Percentiles rank a stretch among this genome's conserved stretches.
Evolutionary conservation across 2,113 vertebrate genomes (phyloP).

Genomic region (Sakesphorus luctuosus): DNA sequence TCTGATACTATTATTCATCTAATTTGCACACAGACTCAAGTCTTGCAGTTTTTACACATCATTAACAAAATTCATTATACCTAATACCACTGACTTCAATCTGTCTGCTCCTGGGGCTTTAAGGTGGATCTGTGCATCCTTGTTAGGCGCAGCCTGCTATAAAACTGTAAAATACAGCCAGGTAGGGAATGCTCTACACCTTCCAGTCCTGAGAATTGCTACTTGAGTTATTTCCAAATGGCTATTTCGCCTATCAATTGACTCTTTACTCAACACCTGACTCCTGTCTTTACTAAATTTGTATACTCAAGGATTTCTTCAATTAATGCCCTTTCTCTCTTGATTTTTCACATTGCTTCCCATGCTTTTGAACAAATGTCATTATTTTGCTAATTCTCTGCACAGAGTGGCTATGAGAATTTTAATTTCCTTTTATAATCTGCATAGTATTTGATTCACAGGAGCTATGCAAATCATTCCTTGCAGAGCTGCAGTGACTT

Average conservation of each 20-base stretch:
- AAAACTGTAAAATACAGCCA: neutral
- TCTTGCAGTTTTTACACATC: conserved; percentile 11
- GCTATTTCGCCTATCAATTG: neutral
- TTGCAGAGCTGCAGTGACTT: neutral
- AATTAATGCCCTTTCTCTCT: neutral
- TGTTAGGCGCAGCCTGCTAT: neutral
- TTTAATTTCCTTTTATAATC: conserved; percentile 30
- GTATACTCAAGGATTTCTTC: neutral
- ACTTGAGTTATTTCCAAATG: neutral
- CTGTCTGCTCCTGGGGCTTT: neutral
- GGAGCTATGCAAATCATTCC: conserved; percentile 23
- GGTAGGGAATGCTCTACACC: neutral
- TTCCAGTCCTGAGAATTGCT: neutral
- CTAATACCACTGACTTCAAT: neutral
- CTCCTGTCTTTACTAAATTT: neutral
- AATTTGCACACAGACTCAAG: neutral
- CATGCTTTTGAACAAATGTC: neutral
- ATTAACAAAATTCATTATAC: conserved; percentile 39
- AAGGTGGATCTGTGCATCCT: neutral
- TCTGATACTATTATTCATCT: neutral
- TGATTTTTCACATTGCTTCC: conserved; percentile 22
- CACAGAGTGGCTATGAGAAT: neutral
- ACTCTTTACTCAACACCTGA: neutral
- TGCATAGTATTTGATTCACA: conserved; percentile 32
- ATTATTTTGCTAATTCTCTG: conserved; percentile 33